Conservation (phyloP, 2,797 vertebrate species). For the Anas bernieri region DNA sequence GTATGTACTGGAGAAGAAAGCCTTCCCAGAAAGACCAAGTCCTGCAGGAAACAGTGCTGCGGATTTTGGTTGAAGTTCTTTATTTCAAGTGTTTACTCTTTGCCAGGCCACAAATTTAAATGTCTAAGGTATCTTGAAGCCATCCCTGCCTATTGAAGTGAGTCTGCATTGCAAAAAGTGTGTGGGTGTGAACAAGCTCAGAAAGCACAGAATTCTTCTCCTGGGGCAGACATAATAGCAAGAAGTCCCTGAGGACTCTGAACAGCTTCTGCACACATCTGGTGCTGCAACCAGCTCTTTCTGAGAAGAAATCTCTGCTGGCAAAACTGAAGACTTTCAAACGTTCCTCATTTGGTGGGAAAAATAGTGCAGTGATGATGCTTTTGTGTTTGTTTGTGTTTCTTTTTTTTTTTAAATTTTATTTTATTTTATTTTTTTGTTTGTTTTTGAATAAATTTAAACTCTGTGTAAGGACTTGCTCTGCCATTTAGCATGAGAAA, state of each 20-base stretch:
- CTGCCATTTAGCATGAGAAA: background rate
- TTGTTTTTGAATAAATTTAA: background rate
- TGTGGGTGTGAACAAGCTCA: background rate
- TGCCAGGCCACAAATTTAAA: background rate
- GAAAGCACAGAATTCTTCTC: background rate
- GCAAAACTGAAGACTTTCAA: background rate
- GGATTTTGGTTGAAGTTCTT: background rate
- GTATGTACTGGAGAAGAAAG: background rate
- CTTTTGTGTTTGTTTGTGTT: background rate
- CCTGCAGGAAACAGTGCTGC: background rate
- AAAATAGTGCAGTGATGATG: background rate
- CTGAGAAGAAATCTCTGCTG: background rate
- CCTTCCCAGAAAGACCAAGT: background rate
- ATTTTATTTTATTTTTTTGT: too few relatives aligned
- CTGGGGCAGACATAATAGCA: background rate
- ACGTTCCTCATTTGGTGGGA: background rate
- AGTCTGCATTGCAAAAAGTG: background rate
- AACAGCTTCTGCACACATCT: background rate
- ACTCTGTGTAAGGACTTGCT: background rate
- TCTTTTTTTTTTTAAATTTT: background rate
- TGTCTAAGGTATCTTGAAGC: background rate
- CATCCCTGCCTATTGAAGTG: background rate
- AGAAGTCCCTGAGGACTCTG: background rate
- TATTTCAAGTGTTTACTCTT: background rate
- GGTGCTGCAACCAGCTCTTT: background rate